phyloP scores from a whole-genome alignment of 2,888 invertebrate genomes.

The Lissocephala sabroskyi region DNA sequence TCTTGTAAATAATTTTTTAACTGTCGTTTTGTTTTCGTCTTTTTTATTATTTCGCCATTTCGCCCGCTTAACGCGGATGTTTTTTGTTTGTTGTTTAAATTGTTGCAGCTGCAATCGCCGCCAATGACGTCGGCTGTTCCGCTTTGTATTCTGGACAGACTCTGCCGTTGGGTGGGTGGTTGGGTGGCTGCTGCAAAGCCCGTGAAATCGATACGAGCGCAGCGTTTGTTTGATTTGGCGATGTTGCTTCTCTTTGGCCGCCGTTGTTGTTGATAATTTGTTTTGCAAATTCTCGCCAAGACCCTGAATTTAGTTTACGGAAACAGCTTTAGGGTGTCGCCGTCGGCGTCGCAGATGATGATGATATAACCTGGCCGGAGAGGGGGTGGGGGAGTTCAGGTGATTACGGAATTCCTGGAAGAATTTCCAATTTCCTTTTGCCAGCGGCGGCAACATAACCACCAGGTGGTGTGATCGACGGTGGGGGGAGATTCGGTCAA shows the following conservation, averaged over 20 bases:
- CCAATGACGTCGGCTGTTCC: background rate
- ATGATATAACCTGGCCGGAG: too few species aligned
- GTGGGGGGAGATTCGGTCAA: conserved; percentile 15
- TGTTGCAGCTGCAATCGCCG: background rate
- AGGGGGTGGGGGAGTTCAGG: too few species aligned
- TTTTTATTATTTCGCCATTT: conserved; percentile 21
- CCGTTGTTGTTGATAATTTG: conserved; percentile 23
- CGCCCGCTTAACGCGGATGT: conserved; percentile 45
- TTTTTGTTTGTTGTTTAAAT: conserved; percentile 26
- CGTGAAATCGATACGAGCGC: conserved; percentile 52
- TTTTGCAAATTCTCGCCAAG: conserved; percentile 42
- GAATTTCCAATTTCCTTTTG: conserved; percentile 2
- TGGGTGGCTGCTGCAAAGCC: conserved; percentile 29
- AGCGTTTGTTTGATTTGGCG: conserved; percentile 4
- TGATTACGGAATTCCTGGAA: too few species aligned
- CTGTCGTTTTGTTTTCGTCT: conserved; percentile 5
- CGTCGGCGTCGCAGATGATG: too few species aligned
- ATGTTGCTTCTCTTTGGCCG: conserved; percentile 1
- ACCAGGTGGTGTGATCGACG: background rate
- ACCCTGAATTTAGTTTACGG: conserved; percentile 43
- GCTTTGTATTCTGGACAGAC: conserved; percentile 12
- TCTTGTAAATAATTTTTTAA: conserved; percentile 11
- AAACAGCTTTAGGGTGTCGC: conserved; percentile 11
- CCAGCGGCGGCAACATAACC: conserved; percentile 10
- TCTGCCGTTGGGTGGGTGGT: background rate